A percentile compares a stretch with the other conserved stretches of the same genome.
phyloP scores from a whole-genome alignment of 2,113 vertebrate species.

The Tursiops truncatus region DNA sequence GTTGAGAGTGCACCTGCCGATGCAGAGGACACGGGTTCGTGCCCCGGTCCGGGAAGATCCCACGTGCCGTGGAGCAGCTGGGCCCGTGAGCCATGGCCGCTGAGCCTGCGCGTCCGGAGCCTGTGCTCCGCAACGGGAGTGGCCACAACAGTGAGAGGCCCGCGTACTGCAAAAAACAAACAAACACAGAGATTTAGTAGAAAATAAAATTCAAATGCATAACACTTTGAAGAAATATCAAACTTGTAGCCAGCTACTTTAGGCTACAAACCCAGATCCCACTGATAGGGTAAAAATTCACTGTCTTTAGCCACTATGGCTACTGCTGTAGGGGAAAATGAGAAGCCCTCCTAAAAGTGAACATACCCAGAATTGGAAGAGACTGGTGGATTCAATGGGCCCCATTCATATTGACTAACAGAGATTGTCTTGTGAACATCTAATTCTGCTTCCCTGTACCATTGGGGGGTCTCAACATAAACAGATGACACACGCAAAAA shows the following conservation, averaged over 20 bases:
- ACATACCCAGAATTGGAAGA: not conserved
- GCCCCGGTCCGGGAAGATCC: too few species aligned
- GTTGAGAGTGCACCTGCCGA: too few species aligned
- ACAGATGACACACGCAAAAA: slow-evolving; percentile 13
- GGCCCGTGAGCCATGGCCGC: too few species aligned
- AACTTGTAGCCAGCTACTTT: slow-evolving; percentile 12
- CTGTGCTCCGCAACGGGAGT: too few species aligned
- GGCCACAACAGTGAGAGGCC: too few species aligned
- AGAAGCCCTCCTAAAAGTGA: not conserved
- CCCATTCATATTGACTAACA: not conserved
- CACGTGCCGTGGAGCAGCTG: too few species aligned
- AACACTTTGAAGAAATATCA: slow-evolving; percentile 19
- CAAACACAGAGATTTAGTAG: not conserved
- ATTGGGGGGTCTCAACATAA: not conserved
- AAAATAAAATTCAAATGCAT: not conserved
- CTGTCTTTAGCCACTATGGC: not conserved
- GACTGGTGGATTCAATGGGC: not conserved
- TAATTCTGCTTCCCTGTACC: not conserved
- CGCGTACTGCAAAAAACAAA: too few species aligned
- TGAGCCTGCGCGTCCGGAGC: too few species aligned
- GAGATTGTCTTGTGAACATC: not conserved
- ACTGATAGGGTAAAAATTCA: not conserved
- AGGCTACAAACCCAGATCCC: not conserved
- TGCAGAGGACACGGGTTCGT: too few species aligned
- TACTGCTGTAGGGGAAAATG: not conserved